A percentile compares a stretch with the other conserved stretches of the same genome.
These are phyloP conservation scores for Alouatta caraya DNA, from an alignment of 2,797 vertebrate genomes.

Conservation along the genomic window DNA sequence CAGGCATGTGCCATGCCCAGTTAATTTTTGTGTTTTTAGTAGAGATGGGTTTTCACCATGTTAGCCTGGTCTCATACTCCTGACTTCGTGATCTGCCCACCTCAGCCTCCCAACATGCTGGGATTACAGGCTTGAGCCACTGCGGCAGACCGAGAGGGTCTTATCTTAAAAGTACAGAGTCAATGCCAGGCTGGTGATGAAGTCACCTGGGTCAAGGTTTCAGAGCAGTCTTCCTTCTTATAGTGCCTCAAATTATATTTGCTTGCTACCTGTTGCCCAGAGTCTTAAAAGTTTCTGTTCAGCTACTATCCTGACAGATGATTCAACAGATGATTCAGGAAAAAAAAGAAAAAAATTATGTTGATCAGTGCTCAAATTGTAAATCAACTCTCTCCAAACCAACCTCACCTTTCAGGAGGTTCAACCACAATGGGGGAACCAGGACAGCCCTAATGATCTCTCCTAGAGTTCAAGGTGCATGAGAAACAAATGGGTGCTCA, in stretches of 20 bases:
- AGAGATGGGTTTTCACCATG: too few relatives aligned
- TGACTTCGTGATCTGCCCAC: too few relatives aligned
- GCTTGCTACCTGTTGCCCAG: neutral
- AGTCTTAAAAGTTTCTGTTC: neutral
- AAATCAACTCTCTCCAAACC: neutral
- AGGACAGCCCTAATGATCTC: neutral
- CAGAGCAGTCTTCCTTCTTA: neutral
- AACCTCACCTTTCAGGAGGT: neutral
- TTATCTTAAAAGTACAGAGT: neutral
- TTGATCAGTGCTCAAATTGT: neutral
- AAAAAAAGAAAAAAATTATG: neutral
- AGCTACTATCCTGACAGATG: neutral
- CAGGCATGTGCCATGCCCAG: too few relatives aligned
- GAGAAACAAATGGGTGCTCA: neutral
- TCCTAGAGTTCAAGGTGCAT: neutral
- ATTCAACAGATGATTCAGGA: neutral
- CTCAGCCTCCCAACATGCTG: too few relatives aligned
- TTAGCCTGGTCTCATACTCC: too few relatives aligned
- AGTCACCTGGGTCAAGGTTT: neutral
- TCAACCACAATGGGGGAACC: neutral
- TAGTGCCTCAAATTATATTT: neutral
- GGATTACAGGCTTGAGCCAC: too few relatives aligned
- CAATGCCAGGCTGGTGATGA: neutral
- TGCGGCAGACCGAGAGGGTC: fast-evolving
- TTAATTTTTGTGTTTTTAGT: too few relatives aligned